Conservation (phyloP, 2,113 vertebrate species). For the Ictalurus punctatus region DNA sequence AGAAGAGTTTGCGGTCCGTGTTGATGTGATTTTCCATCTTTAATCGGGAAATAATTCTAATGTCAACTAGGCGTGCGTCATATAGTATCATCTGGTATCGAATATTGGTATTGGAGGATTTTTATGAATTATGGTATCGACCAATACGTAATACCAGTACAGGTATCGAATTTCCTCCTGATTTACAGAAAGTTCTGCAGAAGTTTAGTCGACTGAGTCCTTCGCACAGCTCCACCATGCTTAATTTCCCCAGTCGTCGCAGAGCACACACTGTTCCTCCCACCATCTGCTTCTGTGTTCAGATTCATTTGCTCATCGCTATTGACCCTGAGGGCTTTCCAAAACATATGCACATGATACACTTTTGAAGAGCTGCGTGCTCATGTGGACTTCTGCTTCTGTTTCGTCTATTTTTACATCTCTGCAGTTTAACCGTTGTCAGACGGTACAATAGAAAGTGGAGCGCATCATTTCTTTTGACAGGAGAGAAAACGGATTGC, state of each 20-base stretch:
- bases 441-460: background rate
- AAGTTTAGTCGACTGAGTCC: background rate
- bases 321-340: slow-evolving; percentile 34
- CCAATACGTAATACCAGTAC: background rate
- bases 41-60: background rate
- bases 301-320: slow-evolving; percentile 52
- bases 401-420: background rate
- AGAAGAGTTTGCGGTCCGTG: too few relatives aligned
- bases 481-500: background rate
- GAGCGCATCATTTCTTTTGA: background rate
- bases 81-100: background rate
- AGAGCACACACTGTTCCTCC: slow-evolving; percentile 17
- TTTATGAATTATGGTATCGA: background rate
- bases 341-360: slow-evolving; percentile 32
- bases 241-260: slow-evolving; percentile 15
- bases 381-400: background rate
- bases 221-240: background rate
- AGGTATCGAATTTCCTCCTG: background rate
- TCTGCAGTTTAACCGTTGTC: background rate
- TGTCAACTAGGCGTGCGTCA: background rate
- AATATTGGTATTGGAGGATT: background rate
- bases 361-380: background rate
- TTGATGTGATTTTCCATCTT: too few relatives aligned
- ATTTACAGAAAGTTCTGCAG: background rate
- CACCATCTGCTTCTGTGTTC: slow-evolving; percentile 53